phyloP scores from a whole-genome alignment of 2,113 vertebrate species.

The Rhabdornis inornatus region DNA sequence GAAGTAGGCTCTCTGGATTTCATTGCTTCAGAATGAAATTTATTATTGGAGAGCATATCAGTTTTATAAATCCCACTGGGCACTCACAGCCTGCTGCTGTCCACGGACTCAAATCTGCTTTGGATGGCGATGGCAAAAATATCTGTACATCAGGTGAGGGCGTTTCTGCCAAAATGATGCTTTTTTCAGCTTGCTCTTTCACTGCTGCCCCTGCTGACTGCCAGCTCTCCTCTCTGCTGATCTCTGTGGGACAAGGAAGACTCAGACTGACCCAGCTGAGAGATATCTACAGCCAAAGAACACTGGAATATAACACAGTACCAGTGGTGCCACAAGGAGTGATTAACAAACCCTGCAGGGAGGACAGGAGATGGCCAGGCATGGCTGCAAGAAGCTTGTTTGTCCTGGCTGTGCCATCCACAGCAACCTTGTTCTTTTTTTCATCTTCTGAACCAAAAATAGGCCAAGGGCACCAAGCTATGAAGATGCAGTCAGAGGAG shows the following conservation, averaged over 20 bases:
- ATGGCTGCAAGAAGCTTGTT: not conserved
- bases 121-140: not conserved
- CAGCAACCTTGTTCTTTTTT: not conserved
- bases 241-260: not conserved
- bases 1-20: conserved; percentile 24
- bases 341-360: not conserved
- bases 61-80: conserved; percentile 7
- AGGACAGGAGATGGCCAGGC: not conserved
- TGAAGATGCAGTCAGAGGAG: not conserved
- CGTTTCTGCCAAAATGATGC: not conserved
- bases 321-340: not conserved
- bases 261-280: not conserved
- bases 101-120: not conserved
- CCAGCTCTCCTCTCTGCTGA: not conserved
- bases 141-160: not conserved
- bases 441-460: not conserved
- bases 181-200: not conserved
- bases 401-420: not conserved
- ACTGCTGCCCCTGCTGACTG: not conserved
- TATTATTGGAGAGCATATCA: not conserved
- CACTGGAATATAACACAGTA: not conserved
- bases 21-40: not conserved
- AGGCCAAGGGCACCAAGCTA: not conserved
- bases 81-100: not conserved
- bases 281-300: not conserved